Conservation (phyloP, 2,888 invertebrate genomes). For the Habrosyne pyritoides region DNA sequence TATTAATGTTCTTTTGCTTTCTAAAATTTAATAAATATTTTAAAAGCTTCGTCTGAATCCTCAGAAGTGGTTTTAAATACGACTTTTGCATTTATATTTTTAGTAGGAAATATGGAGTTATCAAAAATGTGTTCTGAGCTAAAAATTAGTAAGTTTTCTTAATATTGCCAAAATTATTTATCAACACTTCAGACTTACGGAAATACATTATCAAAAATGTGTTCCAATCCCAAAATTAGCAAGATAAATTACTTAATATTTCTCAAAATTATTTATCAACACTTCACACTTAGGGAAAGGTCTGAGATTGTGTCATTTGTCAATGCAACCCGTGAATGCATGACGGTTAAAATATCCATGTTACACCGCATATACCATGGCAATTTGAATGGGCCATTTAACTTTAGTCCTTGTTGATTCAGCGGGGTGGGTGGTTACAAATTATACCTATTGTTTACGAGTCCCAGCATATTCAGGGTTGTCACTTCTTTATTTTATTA, state of each 20-base stretch:
- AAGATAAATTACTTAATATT: neutral
- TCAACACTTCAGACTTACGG: no score
- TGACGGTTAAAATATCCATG: conserved; percentile 3
- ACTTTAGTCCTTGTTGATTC: conserved; percentile 41
- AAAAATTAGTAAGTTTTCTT: no score
- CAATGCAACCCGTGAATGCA: neutral
- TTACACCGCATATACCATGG: conserved; percentile 2
- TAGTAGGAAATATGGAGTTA: no score
- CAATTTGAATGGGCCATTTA: conserved; percentile 34
- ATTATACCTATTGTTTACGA: conserved; percentile 47
- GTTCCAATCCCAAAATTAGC: no score
- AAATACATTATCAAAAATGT: no score
- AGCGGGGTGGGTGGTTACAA: conserved; percentile 34
- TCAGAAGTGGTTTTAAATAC: no score
- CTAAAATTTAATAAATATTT: no score
- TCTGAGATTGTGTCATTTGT: neutral
- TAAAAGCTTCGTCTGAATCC: no score
- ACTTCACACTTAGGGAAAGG: neutral
- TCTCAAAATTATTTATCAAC: neutral
- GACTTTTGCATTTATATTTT: no score
- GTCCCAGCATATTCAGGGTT: conserved; percentile 28
- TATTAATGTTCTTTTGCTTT: no score
- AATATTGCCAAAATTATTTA: no score
- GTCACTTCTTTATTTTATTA: neutral
- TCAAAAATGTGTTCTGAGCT: no score